Base-by-base conservation (phyloP, 2,113 vertebrate genomes). In the Lampris megalopsis region DNA sequence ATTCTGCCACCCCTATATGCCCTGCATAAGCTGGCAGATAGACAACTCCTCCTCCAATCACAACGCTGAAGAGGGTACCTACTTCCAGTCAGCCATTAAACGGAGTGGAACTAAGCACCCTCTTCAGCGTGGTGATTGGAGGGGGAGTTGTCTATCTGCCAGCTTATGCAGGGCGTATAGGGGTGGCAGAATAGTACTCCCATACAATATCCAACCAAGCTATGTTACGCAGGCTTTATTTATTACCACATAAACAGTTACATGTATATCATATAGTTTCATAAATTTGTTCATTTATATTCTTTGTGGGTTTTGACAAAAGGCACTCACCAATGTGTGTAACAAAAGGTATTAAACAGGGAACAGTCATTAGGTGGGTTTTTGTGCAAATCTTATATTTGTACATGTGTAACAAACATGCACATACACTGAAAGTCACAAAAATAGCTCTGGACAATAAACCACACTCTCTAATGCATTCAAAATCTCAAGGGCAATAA, bases 281-380 rank as follows among this genome's bases (percentile, higher is more conserved):
- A 69, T 79, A 85, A 80, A 82, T 73, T 79, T 75, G 71, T 71
- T 81, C 87, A 7, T 75, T 80, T 59, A 5, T 75, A 71, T 78
- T 70, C 63, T 80, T 76, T 68, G 63, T 83, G 70, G 71, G 81
- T 70, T 82, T 83, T 80, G 72, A 90, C 83, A 90, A 92, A 24
- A 93, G 91, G 89, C 91, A 92, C 90, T 89, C 76, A 88, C 76
- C 77, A 84, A 65, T 83, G 79, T 1, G 70, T 89, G 69, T 79
- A 78, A 82, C 73, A 90, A 61, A 24, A 66, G 80, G 68, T 78
- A 80, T 82, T 64, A 48, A 86, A 80, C 53, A 73, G 80, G 83
- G 70, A 88, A 90, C 71, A 88, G 79, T 84, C 63, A 73, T 81
- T 67, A 80, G 63, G 69, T 86, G 69, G 74, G 75, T 10, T 86